Evolutionary conservation across 2,113 vertebrate genomes (phyloP).

Genomic region (Thamnaconus septentrionalis): DNA sequence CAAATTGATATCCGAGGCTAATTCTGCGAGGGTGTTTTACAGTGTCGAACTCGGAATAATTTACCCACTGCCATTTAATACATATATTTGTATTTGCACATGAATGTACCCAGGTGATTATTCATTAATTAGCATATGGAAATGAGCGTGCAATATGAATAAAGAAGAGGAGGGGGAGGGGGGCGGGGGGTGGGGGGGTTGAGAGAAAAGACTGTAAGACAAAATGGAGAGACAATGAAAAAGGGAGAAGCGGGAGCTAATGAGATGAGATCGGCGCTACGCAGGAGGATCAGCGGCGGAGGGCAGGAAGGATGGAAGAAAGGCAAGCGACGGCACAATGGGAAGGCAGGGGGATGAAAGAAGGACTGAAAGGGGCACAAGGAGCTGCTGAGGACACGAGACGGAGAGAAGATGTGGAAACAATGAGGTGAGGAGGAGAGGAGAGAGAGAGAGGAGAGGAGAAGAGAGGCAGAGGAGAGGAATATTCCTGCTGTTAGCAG

Average conservation of each 20-base stretch:
- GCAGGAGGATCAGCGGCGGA: constrained; percentile 39
- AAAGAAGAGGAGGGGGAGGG: constrained; percentile 32
- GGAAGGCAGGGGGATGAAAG: neutral
- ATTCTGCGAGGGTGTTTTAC: constrained; percentile 66
- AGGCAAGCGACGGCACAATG: neutral
- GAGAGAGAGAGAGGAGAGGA: neutral
- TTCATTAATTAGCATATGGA: constrained; percentile 76
- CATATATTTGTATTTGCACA: constrained; percentile 76
- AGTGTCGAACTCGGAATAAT: constrained; percentile 58
- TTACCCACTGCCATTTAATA: constrained; percentile 60
- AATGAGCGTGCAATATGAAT: constrained; percentile 73
- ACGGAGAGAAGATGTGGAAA: neutral
- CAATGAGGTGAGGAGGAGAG: neutral
- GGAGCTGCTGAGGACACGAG: neutral
- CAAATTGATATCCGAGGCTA: constrained; percentile 73
- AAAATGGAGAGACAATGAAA: constrained; percentile 57
- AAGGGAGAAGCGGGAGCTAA: constrained; percentile 59
- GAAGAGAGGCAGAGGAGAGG: neutral
- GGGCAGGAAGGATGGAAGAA: constrained; percentile 1
- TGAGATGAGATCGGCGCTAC: constrained; percentile 64
- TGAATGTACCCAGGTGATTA: constrained; percentile 77
- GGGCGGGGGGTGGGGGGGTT: too few species aligned
- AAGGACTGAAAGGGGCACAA: neutral
- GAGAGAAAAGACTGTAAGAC: constrained; percentile 35
- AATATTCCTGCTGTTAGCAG: neutral